These are phyloP conservation scores for Menura novaehollandiae DNA, from an alignment of 2,113 vertebrate species.

Conservation along the genomic window DNA sequence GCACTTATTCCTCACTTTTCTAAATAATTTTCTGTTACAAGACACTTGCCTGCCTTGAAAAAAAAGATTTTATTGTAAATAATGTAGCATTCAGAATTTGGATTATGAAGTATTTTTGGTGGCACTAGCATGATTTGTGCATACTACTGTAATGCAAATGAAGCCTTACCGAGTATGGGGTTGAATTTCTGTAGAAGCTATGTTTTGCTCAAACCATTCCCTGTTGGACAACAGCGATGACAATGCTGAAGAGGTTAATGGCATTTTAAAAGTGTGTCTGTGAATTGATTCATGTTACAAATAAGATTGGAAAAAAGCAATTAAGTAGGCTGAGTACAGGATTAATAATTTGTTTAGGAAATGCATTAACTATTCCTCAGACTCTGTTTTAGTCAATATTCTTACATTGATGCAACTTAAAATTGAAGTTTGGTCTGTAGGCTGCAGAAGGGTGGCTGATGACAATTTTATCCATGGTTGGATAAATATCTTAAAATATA, in stretches of 20 bases:
- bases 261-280: background rate
- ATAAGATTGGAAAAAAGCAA: background rate
- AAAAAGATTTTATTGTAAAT: background rate
- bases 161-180: background rate
- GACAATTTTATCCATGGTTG: background rate
- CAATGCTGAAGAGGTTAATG: background rate
- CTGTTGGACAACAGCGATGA: background rate
- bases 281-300: background rate
- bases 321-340: background rate
- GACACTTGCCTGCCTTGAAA: background rate
- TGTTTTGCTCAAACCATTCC: background rate
- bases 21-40: background rate
- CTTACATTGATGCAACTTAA: background rate
- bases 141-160: background rate
- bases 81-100: background rate
- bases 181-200: background rate
- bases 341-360: background rate
- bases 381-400: background rate
- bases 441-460: background rate
- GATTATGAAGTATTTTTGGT: background rate
- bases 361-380: background rate
- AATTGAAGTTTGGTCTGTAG: background rate
- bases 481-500: background rate
- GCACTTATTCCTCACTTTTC: background rate
- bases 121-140: rapidly evolving